Percentiles rank a stretch among this genome's conserved stretches.
phyloP scores from a whole-genome alignment of 2,888 invertebrate genomes.

The Zele albiditarsus region DNA sequence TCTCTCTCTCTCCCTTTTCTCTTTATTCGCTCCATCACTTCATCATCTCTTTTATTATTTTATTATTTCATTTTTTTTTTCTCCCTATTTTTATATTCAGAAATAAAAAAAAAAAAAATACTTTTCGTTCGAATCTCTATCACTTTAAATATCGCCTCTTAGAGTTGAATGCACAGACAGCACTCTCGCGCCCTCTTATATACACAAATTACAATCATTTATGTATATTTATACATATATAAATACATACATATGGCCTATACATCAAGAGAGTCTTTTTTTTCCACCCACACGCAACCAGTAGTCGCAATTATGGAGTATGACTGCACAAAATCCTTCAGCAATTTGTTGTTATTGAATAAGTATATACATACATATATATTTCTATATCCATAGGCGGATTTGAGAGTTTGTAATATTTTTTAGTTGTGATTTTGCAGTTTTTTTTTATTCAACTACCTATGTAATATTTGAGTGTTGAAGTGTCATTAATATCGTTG shows the following conservation, averaged over 20 bases:
- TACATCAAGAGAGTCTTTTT: neutral
- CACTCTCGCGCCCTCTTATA: neutral
- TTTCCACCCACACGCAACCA: constrained; percentile 51
- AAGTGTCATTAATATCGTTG: constrained; percentile 24
- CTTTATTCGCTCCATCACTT: constrained; percentile 14
- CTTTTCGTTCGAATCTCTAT: neutral
- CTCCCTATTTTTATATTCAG: neutral
- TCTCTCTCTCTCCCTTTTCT: neutral
- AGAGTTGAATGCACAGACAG: neutral
- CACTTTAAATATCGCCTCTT: neutral
- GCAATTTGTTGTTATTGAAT: constrained; percentile 69
- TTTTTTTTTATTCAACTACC: neutral
- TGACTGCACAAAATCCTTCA: constrained; percentile 68
- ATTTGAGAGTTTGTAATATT: neutral
- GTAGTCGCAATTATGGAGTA: constrained; percentile 69
- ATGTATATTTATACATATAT: neutral
- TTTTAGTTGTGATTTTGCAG: neutral
- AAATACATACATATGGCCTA: neutral
- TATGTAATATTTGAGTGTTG: constrained; percentile 11
- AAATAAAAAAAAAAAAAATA: neutral
- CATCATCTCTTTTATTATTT: constrained; percentile 20
- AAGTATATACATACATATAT: constrained; percentile 52
- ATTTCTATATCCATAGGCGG: neutral
- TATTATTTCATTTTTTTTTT: constrained; percentile 21
- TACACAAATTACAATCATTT: neutral